Evolutionary conservation across 2,888 invertebrate genomes (phyloP), one percentile per base, ranked within the genome.

Genomic region (Macrophya annulata): DNA sequence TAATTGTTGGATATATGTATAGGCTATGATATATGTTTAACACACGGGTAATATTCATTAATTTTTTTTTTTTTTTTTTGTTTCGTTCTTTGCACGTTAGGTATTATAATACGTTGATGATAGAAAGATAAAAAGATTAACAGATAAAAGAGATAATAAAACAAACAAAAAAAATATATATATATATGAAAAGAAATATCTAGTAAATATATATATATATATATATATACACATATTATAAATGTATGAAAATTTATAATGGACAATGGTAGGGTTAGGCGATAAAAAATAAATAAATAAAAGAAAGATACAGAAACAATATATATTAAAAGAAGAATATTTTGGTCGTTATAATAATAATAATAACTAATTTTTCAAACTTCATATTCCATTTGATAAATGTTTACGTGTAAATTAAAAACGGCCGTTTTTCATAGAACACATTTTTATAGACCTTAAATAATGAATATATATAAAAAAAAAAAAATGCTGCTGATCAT

Each of bases 21-120:
- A 55, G 55, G 55, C 55, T 55, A n/a, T 55, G n/a, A 55, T n/a
- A 55, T 31, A 31, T n/a, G n/a, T 55, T 55, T n/a, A 55, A 55
- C n/a, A n/a, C 55, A 55, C 55, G 55, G 55, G 55, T n/a, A n/a
- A 55, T n/a, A n/a, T 55, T 55, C 55, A n/a, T 55, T n/a, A n/a
- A n/a, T 55, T n/a, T n/a, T 8, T n/a, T n/a, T n/a, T n/a, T n/a
- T 8, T 55, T 17, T 8, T n/a, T 25, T 21, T 68, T 31, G 6
- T 12, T 31, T 15, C 2, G 4, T 10, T 25, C 37, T 68, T 31
- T 5, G 25, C 15, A 37, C 3, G 4, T 10, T 17, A 68, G 1
- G 4, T 15, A 12, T 31, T 31, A 12, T 65, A 65, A 68, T 31
- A 65, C 65, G 65, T 65, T 65, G 31, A 31, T 31, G 31, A 31